A percentile compares a stretch with the other conserved stretches of the same genome.
Conservation (phyloP, 2,113 vertebrate species). For the Alethe diademata region DNA sequence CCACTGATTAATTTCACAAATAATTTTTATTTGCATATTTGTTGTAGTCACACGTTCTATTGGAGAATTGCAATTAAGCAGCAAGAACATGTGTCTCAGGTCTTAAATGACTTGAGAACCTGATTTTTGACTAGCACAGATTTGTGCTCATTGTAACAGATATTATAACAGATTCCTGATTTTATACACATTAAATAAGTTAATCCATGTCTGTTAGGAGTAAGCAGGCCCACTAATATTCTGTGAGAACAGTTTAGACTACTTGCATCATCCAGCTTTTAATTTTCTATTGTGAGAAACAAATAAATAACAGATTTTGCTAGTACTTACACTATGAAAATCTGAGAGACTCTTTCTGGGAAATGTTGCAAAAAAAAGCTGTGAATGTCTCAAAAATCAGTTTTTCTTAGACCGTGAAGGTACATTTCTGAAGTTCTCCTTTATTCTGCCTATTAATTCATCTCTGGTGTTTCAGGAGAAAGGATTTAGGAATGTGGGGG, state of each 20-base stretch:
- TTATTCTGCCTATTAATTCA: not conserved
- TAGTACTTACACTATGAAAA: not conserved
- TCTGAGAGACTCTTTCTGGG: not conserved
- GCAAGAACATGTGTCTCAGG: not conserved
- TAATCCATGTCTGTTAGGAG: not conserved
- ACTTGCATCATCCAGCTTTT: not conserved
- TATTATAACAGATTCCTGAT: not conserved
- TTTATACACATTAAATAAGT: not conserved
- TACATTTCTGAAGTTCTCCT: not conserved
- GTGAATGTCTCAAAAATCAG: not conserved
- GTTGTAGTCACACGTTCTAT: fast-evolving
- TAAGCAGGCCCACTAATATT: not conserved
- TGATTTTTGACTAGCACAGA: not conserved
- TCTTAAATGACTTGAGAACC: not conserved
- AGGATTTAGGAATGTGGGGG: not conserved
- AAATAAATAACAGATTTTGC: not conserved
- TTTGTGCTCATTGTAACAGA: not conserved
- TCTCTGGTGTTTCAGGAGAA: not conserved
- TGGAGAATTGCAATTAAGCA: not conserved
- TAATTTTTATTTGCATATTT: not conserved
- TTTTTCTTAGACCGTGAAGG: not conserved
- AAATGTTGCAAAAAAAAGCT: not conserved
- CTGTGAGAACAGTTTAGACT: not conserved
- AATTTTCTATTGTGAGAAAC: not conserved
- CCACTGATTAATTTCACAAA: not conserved